phyloP scores from a whole-genome alignment of 2,113 vertebrate species.

The Brachirus orientalis region DNA sequence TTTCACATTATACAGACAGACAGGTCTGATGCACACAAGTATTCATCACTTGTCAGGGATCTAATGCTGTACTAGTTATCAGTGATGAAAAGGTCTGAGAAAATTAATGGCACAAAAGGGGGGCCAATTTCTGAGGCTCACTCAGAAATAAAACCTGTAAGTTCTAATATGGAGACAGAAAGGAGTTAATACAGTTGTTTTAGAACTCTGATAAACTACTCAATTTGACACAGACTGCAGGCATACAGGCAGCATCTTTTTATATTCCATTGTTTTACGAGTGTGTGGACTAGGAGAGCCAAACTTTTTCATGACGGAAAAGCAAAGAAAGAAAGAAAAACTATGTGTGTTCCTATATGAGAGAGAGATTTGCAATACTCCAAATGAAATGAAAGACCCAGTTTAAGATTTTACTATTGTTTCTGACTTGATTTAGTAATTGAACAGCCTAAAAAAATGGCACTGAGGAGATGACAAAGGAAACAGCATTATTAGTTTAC shows the following conservation, averaged over 20 bases:
- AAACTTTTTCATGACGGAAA: slow-evolving; percentile 28
- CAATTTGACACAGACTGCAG: slow-evolving; percentile 29
- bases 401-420: background rate
- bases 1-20: slow-evolving; percentile 26
- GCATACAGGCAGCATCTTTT: slow-evolving; percentile 32
- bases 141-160: background rate
- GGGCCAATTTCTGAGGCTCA: background rate
- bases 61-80: slow-evolving; percentile 16
- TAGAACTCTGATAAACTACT: slow-evolving; percentile 21
- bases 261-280: slow-evolving; percentile 57
- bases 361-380: slow-evolving; percentile 16
- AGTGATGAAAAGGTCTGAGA: slow-evolving; percentile 1
- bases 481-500: background rate
- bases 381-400: background rate
- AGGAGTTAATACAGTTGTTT: slow-evolving; percentile 25
- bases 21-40: too few species aligned
- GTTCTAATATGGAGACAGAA: background rate
- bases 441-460: slow-evolving; percentile 11
- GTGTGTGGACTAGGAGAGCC: slow-evolving; percentile 19
- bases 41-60: slow-evolving; percentile 26
- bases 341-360: background rate
- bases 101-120: slow-evolving; percentile 24
- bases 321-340: slow-evolving; percentile 26
- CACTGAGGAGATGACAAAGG: background rate
- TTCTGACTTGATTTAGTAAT: background rate